Percentiles rank a stretch among this genome's conserved stretches.
phyloP scores from a whole-genome alignment of 2,888 invertebrate species.

The Eupithecia insigniata region DNA sequence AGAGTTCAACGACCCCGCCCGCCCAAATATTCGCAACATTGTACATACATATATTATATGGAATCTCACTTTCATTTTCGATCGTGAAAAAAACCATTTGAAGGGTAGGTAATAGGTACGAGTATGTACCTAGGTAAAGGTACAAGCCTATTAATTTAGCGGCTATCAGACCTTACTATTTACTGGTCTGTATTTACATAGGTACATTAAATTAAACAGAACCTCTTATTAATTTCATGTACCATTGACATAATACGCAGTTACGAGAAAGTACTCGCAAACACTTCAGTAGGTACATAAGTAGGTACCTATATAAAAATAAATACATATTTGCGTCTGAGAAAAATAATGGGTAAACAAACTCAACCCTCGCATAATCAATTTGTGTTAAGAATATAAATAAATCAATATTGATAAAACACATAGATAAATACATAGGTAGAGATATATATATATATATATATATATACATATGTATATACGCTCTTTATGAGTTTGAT shows the following conservation, averaged over 20 bases:
- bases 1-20: conserved; percentile 58
- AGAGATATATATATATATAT: too few species aligned
- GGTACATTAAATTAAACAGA: background rate
- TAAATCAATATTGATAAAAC: background rate
- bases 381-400: background rate
- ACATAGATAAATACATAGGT: background rate
- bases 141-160: background rate
- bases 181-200: too few species aligned
- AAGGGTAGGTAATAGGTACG: too few species aligned
- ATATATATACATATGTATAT: too few species aligned
- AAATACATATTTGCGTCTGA: background rate
- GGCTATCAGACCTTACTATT: background rate
- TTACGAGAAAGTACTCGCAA: background rate
- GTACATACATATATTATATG: too few species aligned
- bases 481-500: conserved; percentile 26
- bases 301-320: too few species aligned
- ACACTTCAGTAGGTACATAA: background rate
- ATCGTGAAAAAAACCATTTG: background rate
- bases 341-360: background rate
- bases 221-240: too few species aligned
- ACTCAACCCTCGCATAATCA: background rate
- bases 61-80: conserved; percentile 5
- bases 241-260: background rate
- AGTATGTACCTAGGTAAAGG: too few species aligned
- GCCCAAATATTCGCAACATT: conserved; percentile 45